A percentile compares a stretch with the other conserved stretches of the same genome.
These are phyloP conservation scores for Nemoura dubitans DNA, from an alignment of 2,888 invertebrate genomes.

Conservation along the genomic window DNA sequence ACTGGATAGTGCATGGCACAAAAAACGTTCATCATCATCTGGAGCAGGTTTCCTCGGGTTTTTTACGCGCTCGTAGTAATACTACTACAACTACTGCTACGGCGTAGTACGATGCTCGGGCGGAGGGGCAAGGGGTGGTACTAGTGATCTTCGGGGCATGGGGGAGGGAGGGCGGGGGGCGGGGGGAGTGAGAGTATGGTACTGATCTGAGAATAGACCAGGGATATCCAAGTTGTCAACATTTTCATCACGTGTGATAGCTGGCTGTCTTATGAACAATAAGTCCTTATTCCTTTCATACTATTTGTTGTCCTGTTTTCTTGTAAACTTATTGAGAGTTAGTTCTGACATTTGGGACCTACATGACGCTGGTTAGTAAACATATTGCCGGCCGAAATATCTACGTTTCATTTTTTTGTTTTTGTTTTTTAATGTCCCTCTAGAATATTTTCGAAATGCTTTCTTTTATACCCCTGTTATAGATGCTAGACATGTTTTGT, in stretches of 20 bases:
- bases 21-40: slow-evolving; percentile 35
- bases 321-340: no score
- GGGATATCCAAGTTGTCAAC: slow-evolving; percentile 18
- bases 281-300: no score
- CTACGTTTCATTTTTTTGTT: neutral
- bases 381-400: no score
- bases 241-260: neutral
- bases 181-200: slow-evolving; percentile 25
- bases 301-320: no score
- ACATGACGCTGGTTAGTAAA: no score
- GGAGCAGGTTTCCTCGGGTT: slow-evolving; percentile 29
- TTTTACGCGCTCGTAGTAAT: slow-evolving; percentile 38
- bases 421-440: neutral
- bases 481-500: slow-evolving; percentile 35
- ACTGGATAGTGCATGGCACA: neutral
- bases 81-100: slow-evolving; percentile 43
- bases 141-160: slow-evolving; percentile 21
- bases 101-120: slow-evolving; percentile 37
- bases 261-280: neutral
- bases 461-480: neutral
- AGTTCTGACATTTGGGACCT: no score
- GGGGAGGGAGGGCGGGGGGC: slow-evolving; percentile 22
- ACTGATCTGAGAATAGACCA: slow-evolving; percentile 33
- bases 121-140: slow-evolving; percentile 21
- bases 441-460: neutral